Percentiles rank a stretch among this genome's conserved stretches.
These are phyloP conservation scores for Drosophila ananassae DNA, from an alignment of 1,140 invertebrate species.

Conservation along the genomic window DNA sequence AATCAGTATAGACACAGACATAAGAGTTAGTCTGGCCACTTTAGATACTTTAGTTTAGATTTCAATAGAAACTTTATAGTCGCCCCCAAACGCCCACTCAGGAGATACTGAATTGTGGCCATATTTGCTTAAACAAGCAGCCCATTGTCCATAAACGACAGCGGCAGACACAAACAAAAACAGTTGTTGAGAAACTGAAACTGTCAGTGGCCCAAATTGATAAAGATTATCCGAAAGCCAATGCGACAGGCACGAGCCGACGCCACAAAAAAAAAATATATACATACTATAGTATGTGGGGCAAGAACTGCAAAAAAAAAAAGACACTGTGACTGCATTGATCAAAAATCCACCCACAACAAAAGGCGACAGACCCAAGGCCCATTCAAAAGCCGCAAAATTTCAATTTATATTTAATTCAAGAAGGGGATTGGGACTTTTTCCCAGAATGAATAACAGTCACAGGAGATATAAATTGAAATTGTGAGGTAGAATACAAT, in stretches of 20 bases:
- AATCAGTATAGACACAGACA: too few relatives aligned
- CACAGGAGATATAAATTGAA: constrained; percentile 12
- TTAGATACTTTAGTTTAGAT: constrained; percentile 19
- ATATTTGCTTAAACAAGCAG: constrained; percentile 40
- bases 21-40: constrained; percentile 18
- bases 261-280: constrained; percentile 10
- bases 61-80: constrained; percentile 18
- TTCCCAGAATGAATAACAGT: constrained; percentile 32
- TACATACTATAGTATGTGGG: constrained; percentile 1
- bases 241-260: constrained; percentile 65
- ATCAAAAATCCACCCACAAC: constrained; percentile 39
- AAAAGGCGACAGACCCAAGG: constrained; percentile 12
- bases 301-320: neutral
- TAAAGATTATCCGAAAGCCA: constrained; percentile 74
- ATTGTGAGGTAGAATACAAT: neutral
- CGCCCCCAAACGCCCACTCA: constrained; percentile 19
- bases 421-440: constrained; percentile 12
- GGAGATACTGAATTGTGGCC: constrained; percentile 27
- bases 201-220: constrained; percentile 68
- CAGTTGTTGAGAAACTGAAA: constrained; percentile 17
- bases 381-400: constrained; percentile 38
- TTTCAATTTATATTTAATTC: constrained; percentile 76
- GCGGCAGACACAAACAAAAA: constrained; percentile 21
- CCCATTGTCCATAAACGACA: constrained; percentile 46
- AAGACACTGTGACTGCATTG: constrained; percentile 46